Conservation (phyloP, 2,888 invertebrate species). For the Salpingus planirostris region DNA sequence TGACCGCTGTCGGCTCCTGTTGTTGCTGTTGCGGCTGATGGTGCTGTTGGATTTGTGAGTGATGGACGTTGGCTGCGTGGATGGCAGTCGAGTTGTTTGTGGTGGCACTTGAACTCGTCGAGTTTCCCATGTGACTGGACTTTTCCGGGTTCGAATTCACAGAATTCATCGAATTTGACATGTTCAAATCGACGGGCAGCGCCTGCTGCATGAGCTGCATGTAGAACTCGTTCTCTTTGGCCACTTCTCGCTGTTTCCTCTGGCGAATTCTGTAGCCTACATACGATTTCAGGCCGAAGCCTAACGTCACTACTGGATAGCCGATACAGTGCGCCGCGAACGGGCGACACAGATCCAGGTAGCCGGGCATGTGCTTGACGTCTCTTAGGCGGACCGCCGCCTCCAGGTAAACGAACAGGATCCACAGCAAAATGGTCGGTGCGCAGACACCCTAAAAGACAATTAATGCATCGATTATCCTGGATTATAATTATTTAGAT, state of each 20-base stretch:
- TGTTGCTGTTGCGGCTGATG: too few species aligned
- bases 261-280: constrained; percentile 82
- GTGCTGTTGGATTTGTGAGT: too few species aligned
- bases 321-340: constrained; percentile 86
- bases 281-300: constrained; percentile 90
- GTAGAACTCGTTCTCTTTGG: constrained; percentile 92
- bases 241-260: constrained; percentile 86
- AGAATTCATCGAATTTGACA: too few species aligned
- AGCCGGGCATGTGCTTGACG: constrained; percentile 73
- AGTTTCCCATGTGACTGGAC: too few species aligned
- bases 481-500: too few species aligned
- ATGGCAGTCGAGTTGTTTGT: too few species aligned
- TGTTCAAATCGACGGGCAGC: constrained; percentile 69
- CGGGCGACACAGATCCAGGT: constrained; percentile 85
- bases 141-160: too few species aligned
- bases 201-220: constrained; percentile 87
- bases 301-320: constrained; percentile 54
- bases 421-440: constrained; percentile 90
- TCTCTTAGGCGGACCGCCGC: constrained; percentile 79
- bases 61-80: too few species aligned
- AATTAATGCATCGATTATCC: too few species aligned
- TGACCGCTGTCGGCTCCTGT: constrained; percentile 25
- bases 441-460: constrained; percentile 83
- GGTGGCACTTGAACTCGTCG: too few species aligned
- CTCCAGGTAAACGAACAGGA: constrained; percentile 90